These are phyloP conservation scores for Calephelis virginiensis DNA, from an alignment of 1,140 invertebrate genomes.

Conservation along the genomic window DNA sequence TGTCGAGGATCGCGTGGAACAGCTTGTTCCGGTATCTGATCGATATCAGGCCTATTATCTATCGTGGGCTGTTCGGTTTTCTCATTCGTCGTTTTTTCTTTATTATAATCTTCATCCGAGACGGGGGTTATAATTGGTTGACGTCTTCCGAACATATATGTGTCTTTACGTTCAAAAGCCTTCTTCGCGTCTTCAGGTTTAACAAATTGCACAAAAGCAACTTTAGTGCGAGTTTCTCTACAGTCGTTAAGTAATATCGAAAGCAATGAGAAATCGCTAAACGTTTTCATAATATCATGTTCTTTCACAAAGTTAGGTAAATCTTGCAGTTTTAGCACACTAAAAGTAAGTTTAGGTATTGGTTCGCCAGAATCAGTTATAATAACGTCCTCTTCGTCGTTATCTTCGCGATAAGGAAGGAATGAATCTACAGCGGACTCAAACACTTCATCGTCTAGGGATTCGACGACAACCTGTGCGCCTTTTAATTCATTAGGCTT, in stretches of 20 bases:
- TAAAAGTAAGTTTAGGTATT: constrained; percentile 33
- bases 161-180: constrained; percentile 77
- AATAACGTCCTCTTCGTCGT: constrained; percentile 44
- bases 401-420: constrained; percentile 73
- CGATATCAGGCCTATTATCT: constrained; percentile 18
- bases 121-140: constrained; percentile 44
- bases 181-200: constrained; percentile 83
- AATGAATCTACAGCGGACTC: constrained; percentile 83
- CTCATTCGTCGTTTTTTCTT: constrained; percentile 45
- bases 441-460: constrained; percentile 82
- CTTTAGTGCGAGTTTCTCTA: constrained; percentile 78
- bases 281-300: constrained; percentile 87
- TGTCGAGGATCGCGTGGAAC: constrained; percentile 59
- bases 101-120: constrained; percentile 50
- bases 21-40: constrained; percentile 28
- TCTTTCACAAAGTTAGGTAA: constrained; percentile 87
- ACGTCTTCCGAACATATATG: constrained; percentile 53
- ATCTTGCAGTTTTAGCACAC: constrained; percentile 83
- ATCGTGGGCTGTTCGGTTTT: constrained; percentile 28
- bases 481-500: constrained; percentile 80
- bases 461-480: constrained; percentile 81
- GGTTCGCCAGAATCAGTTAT: constrained; percentile 41
- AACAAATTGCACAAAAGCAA: constrained; percentile 87
- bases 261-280: constrained; percentile 84
- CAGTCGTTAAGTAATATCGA: constrained; percentile 83